A percentile compares a stretch with the other conserved stretches of the same genome.
phyloP scores from a whole-genome alignment of 2,113 vertebrate genomes.

The Rhadina sibilatrix region DNA sequence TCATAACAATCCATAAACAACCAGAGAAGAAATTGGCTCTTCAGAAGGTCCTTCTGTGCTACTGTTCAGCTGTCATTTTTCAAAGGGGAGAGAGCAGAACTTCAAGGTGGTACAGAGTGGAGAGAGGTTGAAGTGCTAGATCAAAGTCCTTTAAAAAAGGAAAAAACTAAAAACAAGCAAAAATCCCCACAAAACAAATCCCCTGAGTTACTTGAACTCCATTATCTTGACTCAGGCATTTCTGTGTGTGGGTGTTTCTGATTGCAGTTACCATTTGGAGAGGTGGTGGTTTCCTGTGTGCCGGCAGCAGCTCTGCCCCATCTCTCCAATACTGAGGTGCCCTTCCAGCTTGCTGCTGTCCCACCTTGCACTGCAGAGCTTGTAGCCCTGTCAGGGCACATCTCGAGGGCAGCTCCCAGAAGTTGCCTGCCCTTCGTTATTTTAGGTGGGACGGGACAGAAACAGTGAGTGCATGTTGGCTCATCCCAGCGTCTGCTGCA shows the following conservation, averaged over 20 bases:
- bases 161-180: not conserved
- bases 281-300: not conserved
- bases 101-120: not conserved
- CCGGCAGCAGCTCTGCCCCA: not conserved
- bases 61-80: not conserved
- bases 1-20: not conserved
- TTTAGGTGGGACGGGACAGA: not conserved
- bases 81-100: rapidly evolving
- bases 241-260: not conserved
- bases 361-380: not conserved
- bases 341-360: not conserved
- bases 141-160: not conserved
- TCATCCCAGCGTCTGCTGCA: not conserved
- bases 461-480: rapidly evolving
- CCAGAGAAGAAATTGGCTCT: not conserved
- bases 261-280: not conserved
- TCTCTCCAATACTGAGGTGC: rapidly evolving
- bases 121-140: not conserved
- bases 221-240: not conserved
- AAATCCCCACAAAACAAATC: not conserved
- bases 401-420: not conserved
- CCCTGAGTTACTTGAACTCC: not conserved
- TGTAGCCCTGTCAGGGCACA: not conserved
- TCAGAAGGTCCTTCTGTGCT: not conserved
- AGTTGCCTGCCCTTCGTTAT: not conserved